Percentiles rank a stretch among this genome's conserved stretches.
These are phyloP conservation scores for Chrysemys picta DNA, from an alignment of 2,113 vertebrate species.

Conservation along the genomic window DNA sequence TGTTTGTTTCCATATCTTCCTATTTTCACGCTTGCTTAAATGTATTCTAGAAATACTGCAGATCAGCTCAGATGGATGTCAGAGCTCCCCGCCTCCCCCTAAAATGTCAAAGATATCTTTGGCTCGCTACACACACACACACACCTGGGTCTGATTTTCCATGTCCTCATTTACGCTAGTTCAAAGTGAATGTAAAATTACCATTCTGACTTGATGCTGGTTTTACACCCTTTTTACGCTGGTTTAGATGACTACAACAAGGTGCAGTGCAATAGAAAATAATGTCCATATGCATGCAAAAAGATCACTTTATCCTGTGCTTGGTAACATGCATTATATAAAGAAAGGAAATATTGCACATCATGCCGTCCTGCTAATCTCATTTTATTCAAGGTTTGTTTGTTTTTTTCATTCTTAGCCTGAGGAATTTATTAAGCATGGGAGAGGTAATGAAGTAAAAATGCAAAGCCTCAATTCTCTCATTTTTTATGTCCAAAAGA, in stretches of 20 bases:
- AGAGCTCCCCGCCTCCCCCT: not conserved
- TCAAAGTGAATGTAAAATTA: not conserved
- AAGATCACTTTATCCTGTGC: not conserved
- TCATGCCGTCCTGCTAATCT: not conserved
- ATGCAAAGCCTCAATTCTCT: not conserved
- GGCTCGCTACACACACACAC: not conserved
- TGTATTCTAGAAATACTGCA: not conserved
- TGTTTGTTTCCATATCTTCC: not conserved
- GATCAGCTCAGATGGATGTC: not conserved
- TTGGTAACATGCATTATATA: not conserved
- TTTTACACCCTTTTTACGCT: not conserved
- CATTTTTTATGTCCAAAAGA: not conserved
- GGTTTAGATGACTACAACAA: not conserved
- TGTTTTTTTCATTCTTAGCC: not conserved
- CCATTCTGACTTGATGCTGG: not conserved
- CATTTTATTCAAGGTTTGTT: not conserved
- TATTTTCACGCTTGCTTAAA: not conserved
- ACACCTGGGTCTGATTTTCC: not conserved
- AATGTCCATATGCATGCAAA: not conserved
- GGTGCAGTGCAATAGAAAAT: not conserved
- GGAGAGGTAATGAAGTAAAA: not conserved
- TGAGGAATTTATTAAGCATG: not conserved
- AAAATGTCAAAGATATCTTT: not conserved
- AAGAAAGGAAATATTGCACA: not conserved
- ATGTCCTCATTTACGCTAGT: not conserved